These are phyloP conservation scores for Spodoptera picta DNA, from an alignment of 2,888 invertebrate species.

Conservation along the genomic window DNA sequence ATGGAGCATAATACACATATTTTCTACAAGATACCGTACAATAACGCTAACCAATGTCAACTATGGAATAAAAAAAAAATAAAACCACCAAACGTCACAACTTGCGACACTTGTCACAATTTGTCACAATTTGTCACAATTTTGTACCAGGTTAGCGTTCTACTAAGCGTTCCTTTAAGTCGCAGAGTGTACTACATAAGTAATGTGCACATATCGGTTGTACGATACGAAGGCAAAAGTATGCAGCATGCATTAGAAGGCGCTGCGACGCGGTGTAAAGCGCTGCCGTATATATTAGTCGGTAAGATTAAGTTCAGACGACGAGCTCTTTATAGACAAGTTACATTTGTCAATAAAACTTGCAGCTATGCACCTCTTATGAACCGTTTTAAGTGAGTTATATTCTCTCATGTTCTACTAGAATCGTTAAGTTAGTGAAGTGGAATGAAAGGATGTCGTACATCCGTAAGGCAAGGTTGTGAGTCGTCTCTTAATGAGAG, in stretches of 20 bases:
- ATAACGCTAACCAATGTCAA: too few relatives aligned
- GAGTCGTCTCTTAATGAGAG: too few relatives aligned
- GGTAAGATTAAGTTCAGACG: conserved; percentile 29
- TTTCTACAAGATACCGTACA: too few relatives aligned
- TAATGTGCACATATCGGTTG: conserved; percentile 27
- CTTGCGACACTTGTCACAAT: conserved; percentile 32
- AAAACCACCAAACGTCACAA: conserved; percentile 26
- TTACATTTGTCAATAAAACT: conserved; percentile 5
- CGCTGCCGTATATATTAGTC: conserved; percentile 38
- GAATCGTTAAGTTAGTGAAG: too few relatives aligned
- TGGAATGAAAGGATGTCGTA: too few relatives aligned
- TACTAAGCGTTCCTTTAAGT: conserved; percentile 48
- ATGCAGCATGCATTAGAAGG: conserved; percentile 44
- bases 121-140: too few relatives aligned
- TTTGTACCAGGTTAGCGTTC: conserved; percentile 16
- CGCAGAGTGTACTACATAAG: conserved; percentile 42
- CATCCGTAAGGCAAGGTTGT: too few relatives aligned
- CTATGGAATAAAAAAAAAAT: conserved; percentile 22
- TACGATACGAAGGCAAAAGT: conserved; percentile 34
- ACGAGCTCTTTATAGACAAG: conserved; percentile 8
- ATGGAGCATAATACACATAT: too few relatives aligned
- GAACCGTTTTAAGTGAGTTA: not conserved
- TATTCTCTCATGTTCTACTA: too few relatives aligned
- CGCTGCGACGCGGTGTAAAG: conserved; percentile 27
- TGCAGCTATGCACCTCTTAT: conserved; percentile 2